Evolutionary conservation across 1,140 invertebrate genomes (phyloP).

Genomic region (Branchinecta lindahli): DNA sequence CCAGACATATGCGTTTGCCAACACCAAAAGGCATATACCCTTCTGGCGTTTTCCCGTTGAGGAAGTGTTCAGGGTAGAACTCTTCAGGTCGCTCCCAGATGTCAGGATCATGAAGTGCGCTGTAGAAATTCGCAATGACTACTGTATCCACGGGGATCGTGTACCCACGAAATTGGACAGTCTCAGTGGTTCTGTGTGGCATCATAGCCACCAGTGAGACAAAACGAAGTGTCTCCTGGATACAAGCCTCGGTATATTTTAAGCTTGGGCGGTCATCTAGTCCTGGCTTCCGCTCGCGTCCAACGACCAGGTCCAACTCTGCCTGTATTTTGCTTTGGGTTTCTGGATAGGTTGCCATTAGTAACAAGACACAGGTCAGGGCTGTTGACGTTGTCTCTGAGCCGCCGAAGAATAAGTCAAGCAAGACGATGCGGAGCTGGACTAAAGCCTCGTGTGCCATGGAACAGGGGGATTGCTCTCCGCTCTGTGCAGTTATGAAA

Average conservation of each 20-base stretch:
- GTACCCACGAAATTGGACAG: slow-evolving; percentile 19
- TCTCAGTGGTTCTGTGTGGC: not conserved
- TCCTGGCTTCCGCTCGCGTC: slow-evolving; percentile 20
- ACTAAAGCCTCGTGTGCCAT: not conserved
- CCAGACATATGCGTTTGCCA: slow-evolving; percentile 27
- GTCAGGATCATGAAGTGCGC: slow-evolving; percentile 29
- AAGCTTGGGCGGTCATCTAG: slow-evolving; percentile 19
- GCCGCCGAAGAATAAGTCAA: slow-evolving; percentile 27
- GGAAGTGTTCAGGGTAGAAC: slow-evolving; percentile 26
- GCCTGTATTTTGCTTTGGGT: slow-evolving; percentile 47
- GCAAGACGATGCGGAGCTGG: not conserved
- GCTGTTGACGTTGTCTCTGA: slow-evolving; percentile 50
- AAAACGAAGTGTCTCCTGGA: not conserved
- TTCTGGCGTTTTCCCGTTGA: not conserved
- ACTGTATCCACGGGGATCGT: slow-evolving; percentile 22
- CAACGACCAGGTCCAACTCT: slow-evolving; percentile 45
- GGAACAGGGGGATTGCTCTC: not conserved
- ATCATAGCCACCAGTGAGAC: not conserved
- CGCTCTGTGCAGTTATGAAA: not conserved
- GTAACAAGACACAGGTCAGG: slow-evolving; percentile 50
- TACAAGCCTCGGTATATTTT: slow-evolving; percentile 12
- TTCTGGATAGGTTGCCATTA: slow-evolving; percentile 44
- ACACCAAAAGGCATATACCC: not conserved
- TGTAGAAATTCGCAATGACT: slow-evolving; percentile 31
- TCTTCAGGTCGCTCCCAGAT: slow-evolving; percentile 30